Conservation (phyloP, 2,888 invertebrate genomes). For the Mantis religiosa region DNA sequence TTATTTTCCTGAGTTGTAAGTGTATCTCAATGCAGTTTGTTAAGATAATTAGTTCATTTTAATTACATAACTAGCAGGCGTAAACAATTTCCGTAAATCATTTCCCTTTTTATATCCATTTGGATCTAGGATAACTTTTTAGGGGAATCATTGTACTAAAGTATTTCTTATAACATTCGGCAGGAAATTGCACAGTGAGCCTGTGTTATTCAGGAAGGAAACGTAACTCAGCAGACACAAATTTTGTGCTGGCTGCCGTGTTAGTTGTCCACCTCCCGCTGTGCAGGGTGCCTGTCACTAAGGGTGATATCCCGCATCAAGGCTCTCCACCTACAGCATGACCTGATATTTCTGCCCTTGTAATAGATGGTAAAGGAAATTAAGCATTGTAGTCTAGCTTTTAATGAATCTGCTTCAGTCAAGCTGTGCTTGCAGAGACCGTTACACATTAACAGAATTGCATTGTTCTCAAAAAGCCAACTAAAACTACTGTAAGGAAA, state of each 20-base stretch:
- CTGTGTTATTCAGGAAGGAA: background rate
- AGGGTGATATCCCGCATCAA: background rate
- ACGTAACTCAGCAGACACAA: background rate
- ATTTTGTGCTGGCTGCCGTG: background rate
- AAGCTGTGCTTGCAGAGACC: too few relatives aligned
- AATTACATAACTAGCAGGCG: too few relatives aligned
- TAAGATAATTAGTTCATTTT: too few relatives aligned
- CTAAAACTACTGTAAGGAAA: too few relatives aligned
- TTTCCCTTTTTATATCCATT: too few relatives aligned
- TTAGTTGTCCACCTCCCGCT: background rate
- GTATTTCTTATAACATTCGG: background rate
- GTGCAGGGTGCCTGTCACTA: constrained; percentile 2
- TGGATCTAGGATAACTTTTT: too few relatives aligned
- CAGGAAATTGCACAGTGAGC: background rate
- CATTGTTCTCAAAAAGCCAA: too few relatives aligned
- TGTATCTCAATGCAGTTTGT: too few relatives aligned
- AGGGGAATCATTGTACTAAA: background rate
- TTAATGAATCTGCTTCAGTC: too few relatives aligned
- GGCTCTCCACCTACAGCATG: background rate
- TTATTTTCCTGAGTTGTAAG: too few relatives aligned
- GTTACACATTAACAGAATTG: too few relatives aligned
- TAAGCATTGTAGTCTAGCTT: background rate
- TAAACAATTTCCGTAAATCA: too few relatives aligned
- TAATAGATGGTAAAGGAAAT: background rate
- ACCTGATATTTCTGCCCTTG: background rate